Base-by-base conservation (phyloP, 2,888 invertebrate genomes). In the Lagria hirta region DNA sequence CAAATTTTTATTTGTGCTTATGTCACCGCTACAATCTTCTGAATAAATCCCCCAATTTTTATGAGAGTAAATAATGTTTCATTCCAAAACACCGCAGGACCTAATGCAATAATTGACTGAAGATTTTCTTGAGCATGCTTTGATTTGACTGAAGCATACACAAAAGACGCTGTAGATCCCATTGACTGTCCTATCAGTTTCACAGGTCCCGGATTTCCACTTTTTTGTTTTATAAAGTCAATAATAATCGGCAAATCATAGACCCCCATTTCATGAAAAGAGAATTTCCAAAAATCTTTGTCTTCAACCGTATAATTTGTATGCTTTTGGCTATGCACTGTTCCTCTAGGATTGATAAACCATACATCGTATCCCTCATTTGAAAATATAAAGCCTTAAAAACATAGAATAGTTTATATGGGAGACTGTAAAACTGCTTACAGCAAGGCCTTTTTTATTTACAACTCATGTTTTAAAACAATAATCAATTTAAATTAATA, bases 121-220 rank as follows among this genome's bases (percentile, higher is more conserved):
- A 88, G 71, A 43, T 82, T 77, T 16, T 80, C 75, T 51, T 85
- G 82, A 11, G 64, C 64, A 54, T 86, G 83, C 44, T 83, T 76
- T 0, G 82, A 80, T 54, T 78, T 74, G 10, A 79, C 76, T 2
- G 83, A 80, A 30, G 85, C 75, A 66, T 87, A 75, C 2, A 83
- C 81, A 60, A 82, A 84, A 49, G 83, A 78, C 43, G 80, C 74
- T 0, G 88, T 84, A 1, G 87, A 84, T 1, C 92, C 93, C 82
- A 93, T 91, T 0, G 91, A 93, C 69, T 93, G 91, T 0, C 93
- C 94, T 22, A 91, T 73, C 64, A 89, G 93, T 55, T 80, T 78
- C 12, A 85, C 55, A 23, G 75, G 69, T 7, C 57, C 57, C 7
- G 68, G 54, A 32, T 75, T 69, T 1, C 73, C 68, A 1, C 80